Evolutionary conservation across 2,888 invertebrate genomes (phyloP), one percentile per base, ranked within the genome.

Genomic region (Campoletis raptor): DNA sequence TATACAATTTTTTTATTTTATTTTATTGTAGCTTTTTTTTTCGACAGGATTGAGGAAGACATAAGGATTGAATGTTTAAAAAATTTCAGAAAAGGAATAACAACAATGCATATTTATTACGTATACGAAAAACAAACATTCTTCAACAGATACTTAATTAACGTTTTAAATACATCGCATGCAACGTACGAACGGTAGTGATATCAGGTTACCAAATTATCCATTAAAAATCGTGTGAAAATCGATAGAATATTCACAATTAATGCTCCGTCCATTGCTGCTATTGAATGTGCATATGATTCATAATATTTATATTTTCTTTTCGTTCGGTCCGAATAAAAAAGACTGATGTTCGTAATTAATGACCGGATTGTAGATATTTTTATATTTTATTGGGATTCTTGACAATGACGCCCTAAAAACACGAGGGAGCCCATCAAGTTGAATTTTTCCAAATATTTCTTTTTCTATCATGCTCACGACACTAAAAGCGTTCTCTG

Each of bases 71-170:
- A 15, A 30, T 61, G 15, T 15, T 61, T 5, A 0, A 61, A 2
- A 30, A 70, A 24, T 36, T 48, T 36, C 9, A 48, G 7, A 10
- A 78, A 36, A 48, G 21, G 42, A 67, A 42, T 42, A 64, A 64
- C 64, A 15, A 77, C 61, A 73, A 64, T 61, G 21, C 18, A 73
- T 73, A 78, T 85, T 85, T 61, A 82, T 77, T 67, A 37, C 52
- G 12, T 15, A 21, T 52, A 72, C 66, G 36, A 57, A 48, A 61
- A 73, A 61, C 57, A 73, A 78, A 73, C 69, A 66, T 77, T 72
- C 42, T 45, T 36, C 42, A 52, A 57, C 54, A 82, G 74, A 48
- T 61, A 21, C 42, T 72, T 72, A 78, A 77, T 85, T 40, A 21
- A 64, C 37, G 30, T 30, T 40, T 37, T 72, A 57, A 24, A 85